phyloP scores from a whole-genome alignment of 1,140 invertebrate species.

The Drosophila orena region DNA sequence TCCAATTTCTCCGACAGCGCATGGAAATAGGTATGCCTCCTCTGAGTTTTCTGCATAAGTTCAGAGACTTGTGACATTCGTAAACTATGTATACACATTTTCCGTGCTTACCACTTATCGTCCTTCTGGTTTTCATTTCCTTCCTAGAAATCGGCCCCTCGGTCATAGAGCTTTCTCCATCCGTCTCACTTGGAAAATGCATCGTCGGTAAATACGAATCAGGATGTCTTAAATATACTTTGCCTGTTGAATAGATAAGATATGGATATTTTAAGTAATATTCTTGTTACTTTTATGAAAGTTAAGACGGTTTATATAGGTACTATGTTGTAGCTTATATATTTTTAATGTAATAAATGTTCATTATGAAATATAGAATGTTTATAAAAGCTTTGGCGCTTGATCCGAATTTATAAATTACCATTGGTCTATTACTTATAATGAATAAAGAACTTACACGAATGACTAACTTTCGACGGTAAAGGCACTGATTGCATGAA shows the following conservation, averaged over 20 bases:
- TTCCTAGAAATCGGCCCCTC: conserved; percentile 60
- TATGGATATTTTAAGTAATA: too few species aligned
- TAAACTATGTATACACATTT: neutral
- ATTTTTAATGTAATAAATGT: too few species aligned
- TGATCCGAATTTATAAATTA: neutral
- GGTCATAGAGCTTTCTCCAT: conserved; percentile 86
- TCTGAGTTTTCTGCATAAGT: conserved; percentile 85
- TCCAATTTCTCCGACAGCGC: conserved; percentile 85
- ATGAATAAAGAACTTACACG: conserved; percentile 59
- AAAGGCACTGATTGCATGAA: conserved; percentile 85
- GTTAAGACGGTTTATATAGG: neutral
- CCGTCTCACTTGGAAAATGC: conserved; percentile 89
- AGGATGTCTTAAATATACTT: conserved; percentile 92
- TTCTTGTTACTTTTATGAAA: too few species aligned
- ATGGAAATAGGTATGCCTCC: conserved; percentile 91
- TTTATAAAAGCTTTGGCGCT: too few species aligned
- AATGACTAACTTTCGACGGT: conserved; percentile 84
- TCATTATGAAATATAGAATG: too few species aligned
- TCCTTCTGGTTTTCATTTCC: conserved; percentile 55
- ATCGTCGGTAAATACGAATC: conserved; percentile 93
- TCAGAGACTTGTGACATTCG: neutral
- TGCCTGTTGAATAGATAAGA: conserved; percentile 84
- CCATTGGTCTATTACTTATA: neutral
- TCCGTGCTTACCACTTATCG: conserved; percentile 59
- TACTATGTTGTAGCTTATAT: neutral